phyloP scores from a whole-genome alignment of 2,113 vertebrate genomes.

The Elgaria multicarinata region DNA sequence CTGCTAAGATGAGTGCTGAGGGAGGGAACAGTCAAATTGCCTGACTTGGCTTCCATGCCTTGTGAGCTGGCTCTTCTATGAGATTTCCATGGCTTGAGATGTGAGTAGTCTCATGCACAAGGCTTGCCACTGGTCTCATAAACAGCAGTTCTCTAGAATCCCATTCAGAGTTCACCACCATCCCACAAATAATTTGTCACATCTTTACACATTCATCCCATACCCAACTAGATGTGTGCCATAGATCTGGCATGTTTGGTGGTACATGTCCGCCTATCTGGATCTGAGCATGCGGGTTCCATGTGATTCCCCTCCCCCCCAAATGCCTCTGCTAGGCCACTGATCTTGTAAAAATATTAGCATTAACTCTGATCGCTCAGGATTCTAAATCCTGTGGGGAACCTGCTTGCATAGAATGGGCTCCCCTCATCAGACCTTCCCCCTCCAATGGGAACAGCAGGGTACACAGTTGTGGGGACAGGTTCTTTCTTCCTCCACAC shows the following conservation, averaged over 20 bases:
- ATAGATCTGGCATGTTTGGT: neutral
- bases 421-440: neutral
- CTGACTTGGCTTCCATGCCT: neutral
- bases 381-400: too few species aligned
- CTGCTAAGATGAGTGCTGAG: neutral
- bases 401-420: neutral
- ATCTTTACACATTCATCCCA: neutral
- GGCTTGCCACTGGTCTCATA: neutral
- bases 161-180: neutral
- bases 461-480: too few species aligned
- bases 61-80: neutral
- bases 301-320: neutral
- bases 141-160: neutral
- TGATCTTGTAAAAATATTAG: neutral
- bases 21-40: neutral
- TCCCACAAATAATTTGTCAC: neutral
- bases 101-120: neutral
- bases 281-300: neutral
- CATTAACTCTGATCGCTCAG: neutral
- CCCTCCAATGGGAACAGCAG: neutral
- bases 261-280: neutral
- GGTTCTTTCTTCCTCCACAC: too few species aligned
- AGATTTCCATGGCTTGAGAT: neutral
- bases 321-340: neutral
- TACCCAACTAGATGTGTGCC: neutral